Evolutionary conservation across 1,140 invertebrate genomes (phyloP).

Genomic region (Brachionus plicatilis): DNA sequence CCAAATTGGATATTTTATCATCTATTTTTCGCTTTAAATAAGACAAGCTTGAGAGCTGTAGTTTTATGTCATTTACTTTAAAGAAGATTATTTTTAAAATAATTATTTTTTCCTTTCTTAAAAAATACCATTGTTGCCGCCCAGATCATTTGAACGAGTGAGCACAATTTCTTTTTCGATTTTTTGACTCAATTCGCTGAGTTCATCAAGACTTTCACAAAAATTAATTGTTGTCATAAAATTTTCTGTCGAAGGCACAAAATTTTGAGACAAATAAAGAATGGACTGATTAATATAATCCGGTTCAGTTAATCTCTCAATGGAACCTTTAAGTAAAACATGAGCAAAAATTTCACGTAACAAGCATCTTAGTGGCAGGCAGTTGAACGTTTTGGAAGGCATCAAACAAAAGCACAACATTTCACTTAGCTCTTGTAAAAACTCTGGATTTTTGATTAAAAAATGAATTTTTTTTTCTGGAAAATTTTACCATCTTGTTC

Average conservation of each 20-base stretch:
- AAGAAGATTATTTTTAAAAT: not conserved
- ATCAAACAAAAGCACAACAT: slow-evolving; percentile 47
- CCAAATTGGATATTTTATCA: slow-evolving; percentile 62
- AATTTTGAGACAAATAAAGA: slow-evolving; percentile 65
- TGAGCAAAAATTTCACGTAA: slow-evolving; percentile 70
- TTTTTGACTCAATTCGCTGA: slow-evolving; percentile 71
- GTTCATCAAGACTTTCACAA: slow-evolving; percentile 61
- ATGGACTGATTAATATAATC: slow-evolving; percentile 88
- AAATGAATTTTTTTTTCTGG: slow-evolving; percentile 57
- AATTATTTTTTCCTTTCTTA: not conserved
- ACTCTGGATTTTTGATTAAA: slow-evolving; percentile 60
- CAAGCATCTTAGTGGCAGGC: not conserved
- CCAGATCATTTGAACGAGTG: slow-evolving; percentile 72
- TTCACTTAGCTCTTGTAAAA: slow-evolving; percentile 51
- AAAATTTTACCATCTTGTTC: slow-evolving; percentile 58
- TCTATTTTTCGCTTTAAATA: slow-evolving; percentile 74
- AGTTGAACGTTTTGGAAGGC: not conserved
- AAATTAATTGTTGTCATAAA: slow-evolving; percentile 29
- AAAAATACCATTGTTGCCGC: slow-evolving; percentile 66
- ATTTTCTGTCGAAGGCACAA: slow-evolving; percentile 11
- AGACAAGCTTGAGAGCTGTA: slow-evolving; percentile 77
- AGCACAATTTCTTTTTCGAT: slow-evolving; percentile 71
- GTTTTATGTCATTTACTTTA: slow-evolving; percentile 69
- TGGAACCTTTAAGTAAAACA: slow-evolving; percentile 70
- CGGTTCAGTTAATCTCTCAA: slow-evolving; percentile 78